Evolutionary conservation across 2,888 invertebrate genomes (phyloP).

Genomic region (Drosophila longiperda): DNA sequence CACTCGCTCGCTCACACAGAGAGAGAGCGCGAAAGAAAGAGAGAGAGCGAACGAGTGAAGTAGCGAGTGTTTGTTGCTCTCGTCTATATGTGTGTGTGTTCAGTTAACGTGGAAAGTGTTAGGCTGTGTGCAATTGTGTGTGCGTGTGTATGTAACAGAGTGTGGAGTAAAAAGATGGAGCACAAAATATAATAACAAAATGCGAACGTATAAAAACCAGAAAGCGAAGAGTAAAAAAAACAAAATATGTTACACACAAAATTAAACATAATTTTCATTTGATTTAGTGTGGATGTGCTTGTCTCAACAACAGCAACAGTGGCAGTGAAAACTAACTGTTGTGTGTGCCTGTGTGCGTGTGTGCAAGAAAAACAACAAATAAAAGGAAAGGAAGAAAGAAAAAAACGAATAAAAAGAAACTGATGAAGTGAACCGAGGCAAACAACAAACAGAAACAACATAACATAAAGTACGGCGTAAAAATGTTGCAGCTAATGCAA

Average conservation of each 20-base stretch:
- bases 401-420: conserved; percentile 39
- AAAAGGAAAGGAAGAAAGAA: conserved; percentile 17
- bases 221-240: conserved; percentile 11
- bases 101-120: conserved; percentile 65
- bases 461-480: conserved; percentile 65
- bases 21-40: conserved; percentile 28
- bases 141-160: conserved; percentile 45
- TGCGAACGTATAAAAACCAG: conserved; percentile 46
- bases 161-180: conserved; percentile 70
- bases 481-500: conserved; percentile 84
- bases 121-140: conserved; percentile 36
- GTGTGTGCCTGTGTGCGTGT: conserved; percentile 47
- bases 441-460: conserved; percentile 31
- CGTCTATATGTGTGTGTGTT: conserved; percentile 28
- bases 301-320: conserved; percentile 9
- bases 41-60: conserved; percentile 55
- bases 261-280: conserved; percentile 12
- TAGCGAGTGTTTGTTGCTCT: conserved; percentile 50
- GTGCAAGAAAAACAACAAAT: conserved; percentile 56
- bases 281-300: conserved; percentile 33
- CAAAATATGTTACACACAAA: conserved; percentile 14
- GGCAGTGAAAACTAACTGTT: conserved; percentile 51
- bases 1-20: conserved; percentile 47
- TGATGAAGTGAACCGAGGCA: conserved; percentile 59
- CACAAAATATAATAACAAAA: conserved; percentile 68